These are phyloP conservation scores for Loripinus fragilis DNA, from an alignment of 2,888 invertebrate species.

Conservation along the genomic window DNA sequence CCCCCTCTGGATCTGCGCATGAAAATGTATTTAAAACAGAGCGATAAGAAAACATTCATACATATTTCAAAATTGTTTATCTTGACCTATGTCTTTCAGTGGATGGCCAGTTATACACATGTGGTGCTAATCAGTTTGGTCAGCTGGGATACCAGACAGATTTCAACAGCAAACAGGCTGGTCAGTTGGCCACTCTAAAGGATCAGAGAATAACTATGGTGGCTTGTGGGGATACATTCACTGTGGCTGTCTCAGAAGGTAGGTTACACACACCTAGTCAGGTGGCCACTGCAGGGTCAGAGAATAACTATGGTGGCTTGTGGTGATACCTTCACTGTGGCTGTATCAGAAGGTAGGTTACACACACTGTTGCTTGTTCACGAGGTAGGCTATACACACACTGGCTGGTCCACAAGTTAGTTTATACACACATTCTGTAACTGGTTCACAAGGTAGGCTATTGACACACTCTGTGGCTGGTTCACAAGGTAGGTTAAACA, in stretches of 20 bases:
- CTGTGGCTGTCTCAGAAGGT: slow-evolving; percentile 79
- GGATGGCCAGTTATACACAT: slow-evolving; percentile 79
- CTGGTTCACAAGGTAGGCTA: no score
- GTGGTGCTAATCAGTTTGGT: slow-evolving; percentile 82
- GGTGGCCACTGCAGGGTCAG: slow-evolving; percentile 58
- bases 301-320: slow-evolving; percentile 76
- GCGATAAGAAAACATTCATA: no score
- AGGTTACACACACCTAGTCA: slow-evolving; percentile 61
- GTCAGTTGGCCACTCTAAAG: slow-evolving; percentile 65
- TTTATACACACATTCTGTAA: no score
- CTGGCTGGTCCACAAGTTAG: no score
- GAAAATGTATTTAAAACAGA: no score
- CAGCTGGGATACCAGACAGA: slow-evolving; percentile 78
- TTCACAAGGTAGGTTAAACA: no score
- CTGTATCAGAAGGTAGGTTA: slow-evolving; percentile 77
- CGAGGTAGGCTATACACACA: no score
- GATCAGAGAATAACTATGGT: slow-evolving; percentile 68
- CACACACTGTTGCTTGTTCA: no score
- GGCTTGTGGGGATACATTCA: slow-evolving; percentile 82
- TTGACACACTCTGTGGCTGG: no score
- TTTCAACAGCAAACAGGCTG: slow-evolving; percentile 65
- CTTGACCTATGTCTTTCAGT: slow-evolving; percentile 67
- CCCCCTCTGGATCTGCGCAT: no score
- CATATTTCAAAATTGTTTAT: no score
- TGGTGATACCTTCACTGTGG: slow-evolving; percentile 82